Evolutionary conservation across 2,888 invertebrate species (phyloP), one percentile per base, ranked within the genome.

Genomic region (Sericinus montela): DNA sequence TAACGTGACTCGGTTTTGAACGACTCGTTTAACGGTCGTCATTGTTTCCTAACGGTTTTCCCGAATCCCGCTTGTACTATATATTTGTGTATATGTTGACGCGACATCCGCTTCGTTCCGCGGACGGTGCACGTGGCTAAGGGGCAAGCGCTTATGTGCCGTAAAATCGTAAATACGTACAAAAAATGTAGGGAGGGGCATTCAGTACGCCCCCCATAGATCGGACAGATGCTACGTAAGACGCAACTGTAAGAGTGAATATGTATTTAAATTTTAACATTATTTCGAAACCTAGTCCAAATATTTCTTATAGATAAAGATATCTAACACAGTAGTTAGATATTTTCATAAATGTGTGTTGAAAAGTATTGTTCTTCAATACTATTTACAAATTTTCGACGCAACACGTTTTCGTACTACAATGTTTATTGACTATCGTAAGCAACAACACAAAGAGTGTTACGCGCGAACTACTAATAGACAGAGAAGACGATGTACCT

Each of bases 1-100:
- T 51, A 52, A 55, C 57, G 56, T 58, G 58, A 59, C 61, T 58
- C 54, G 60, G 52, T 60, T 62, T 51, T 51, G 51, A 61, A 63
- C 63, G 45, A 60, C 58, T 58, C 53, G 54, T 45, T 51, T 36
- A 47, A 54, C 50, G 34, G 46, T 46, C 53, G 39, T 47, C 50
- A 55, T 53, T 54, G 52, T 55, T 49, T 44, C 52, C 44, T 61
- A 62, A 62, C 60, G 59, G 62, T 55, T 55, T 54, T 32, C 48
- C 30, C 34, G 39, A 57, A 48, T 44, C n/a, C 16, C 23, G 48
- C 51, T 53, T 57, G 51, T 3, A 19, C 5, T 19, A 19, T n/a
- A n/a, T 19, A 19, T 19, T 19, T 19, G 5, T 19, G 3, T 56
- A 36, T 29, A 25, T 13, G 30, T 28, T 13, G 5, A 37, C n/a